These are phyloP conservation scores for Diarsia rubi DNA, from an alignment of 2,888 invertebrate genomes.

Conservation along the genomic window DNA sequence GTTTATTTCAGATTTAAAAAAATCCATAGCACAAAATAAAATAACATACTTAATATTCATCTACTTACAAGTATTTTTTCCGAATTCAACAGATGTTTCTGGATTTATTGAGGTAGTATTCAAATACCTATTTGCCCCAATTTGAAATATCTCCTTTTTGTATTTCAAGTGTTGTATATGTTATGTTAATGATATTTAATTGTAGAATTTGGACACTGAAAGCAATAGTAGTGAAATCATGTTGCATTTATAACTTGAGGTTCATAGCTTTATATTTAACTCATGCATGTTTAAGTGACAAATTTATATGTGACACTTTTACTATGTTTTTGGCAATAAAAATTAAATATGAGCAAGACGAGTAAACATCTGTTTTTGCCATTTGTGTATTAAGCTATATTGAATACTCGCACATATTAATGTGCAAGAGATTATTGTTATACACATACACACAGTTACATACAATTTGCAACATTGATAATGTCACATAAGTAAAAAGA, in stretches of 20 bases:
- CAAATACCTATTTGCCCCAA: too few relatives aligned
- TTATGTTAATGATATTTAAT: too few relatives aligned
- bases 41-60: too few relatives aligned
- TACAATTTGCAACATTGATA: not conserved
- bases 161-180: not conserved
- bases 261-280: conserved; percentile 16
- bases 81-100: too few relatives aligned
- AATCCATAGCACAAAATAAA: too few relatives aligned
- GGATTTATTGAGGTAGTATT: too few relatives aligned
- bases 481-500: not conserved
- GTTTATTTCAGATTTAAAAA: too few relatives aligned
- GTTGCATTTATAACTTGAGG: not conserved
- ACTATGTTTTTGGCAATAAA: not conserved
- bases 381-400: not conserved
- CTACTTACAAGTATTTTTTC: too few relatives aligned
- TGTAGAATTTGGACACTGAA: not conserved
- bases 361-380: not conserved
- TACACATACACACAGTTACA: not conserved
- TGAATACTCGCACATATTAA: not conserved
- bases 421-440: not conserved
- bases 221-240: not conserved
- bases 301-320: not conserved
- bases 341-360: not conserved
- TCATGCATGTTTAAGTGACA: conserved; percentile 17
- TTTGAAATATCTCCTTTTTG: not conserved